These are phyloP conservation scores for Nasua narica DNA, from an alignment of 2,797 vertebrate genomes.

Conservation along the genomic window DNA sequence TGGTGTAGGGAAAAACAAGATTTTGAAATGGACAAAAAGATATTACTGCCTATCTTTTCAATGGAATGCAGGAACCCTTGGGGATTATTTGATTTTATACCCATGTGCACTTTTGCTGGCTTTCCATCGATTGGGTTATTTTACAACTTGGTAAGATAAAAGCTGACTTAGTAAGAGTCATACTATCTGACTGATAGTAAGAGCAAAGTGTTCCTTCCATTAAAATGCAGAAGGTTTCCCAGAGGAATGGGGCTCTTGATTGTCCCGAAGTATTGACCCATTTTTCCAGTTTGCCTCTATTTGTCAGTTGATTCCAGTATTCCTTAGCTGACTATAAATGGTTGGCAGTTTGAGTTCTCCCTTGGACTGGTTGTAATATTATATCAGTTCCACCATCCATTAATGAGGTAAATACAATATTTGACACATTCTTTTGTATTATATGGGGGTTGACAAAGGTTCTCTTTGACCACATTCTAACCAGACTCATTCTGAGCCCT, in stretches of 20 bases:
- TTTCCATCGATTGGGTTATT: background rate
- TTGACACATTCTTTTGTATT: background rate
- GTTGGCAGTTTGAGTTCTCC: background rate
- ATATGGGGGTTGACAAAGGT: background rate
- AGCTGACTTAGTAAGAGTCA: too few species aligned
- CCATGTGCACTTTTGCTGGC: background rate
- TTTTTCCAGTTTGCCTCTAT: slow-evolving; percentile 24
- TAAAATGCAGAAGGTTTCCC: background rate
- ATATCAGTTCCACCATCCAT: background rate
- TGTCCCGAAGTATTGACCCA: background rate
- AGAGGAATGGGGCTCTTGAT: background rate
- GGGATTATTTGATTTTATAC: background rate
- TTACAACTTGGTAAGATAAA: background rate
- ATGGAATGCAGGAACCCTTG: background rate
- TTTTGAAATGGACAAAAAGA: background rate
- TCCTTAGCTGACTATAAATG: background rate
- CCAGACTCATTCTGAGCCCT: background rate
- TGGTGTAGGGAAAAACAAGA: background rate
- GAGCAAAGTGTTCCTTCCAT: background rate
- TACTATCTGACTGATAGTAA: background rate
- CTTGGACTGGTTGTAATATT: background rate
- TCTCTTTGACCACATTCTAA: background rate
- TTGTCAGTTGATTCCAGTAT: background rate
- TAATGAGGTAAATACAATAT: background rate
- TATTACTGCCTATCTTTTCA: background rate